Evolutionary conservation across 2,888 invertebrate species (phyloP).

Genomic region (Cephus sareptanus): DNA sequence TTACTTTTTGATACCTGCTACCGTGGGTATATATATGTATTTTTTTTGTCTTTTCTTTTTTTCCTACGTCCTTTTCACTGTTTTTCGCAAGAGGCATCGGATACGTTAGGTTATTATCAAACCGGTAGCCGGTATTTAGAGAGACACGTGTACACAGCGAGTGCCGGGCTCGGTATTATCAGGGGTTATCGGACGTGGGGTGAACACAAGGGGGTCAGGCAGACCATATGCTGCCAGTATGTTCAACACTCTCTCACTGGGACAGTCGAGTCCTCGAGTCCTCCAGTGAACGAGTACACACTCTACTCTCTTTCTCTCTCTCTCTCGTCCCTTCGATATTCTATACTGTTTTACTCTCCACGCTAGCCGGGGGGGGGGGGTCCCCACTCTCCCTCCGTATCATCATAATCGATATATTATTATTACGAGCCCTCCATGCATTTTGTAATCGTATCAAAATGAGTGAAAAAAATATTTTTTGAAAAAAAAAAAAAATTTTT

Average conservation of each 20-base stretch:
- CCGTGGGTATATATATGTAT: not conserved
- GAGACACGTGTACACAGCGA: conserved; percentile 4
- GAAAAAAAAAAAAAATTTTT: too few species aligned
- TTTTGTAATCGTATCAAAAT: conserved; percentile 27
- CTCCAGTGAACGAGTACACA: conserved; percentile 28
- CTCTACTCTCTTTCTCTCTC: conserved; percentile 26
- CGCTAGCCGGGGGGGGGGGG: too few species aligned
- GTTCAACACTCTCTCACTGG: conserved; percentile 56
- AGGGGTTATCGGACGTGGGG: conserved; percentile 45
- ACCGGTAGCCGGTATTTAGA: conserved; percentile 35
- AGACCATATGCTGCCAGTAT: conserved; percentile 57
- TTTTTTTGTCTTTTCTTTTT: too few species aligned
- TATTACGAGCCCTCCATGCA: conserved; percentile 42
- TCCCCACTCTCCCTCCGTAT: conserved; percentile 30
- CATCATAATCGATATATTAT: conserved; percentile 62
- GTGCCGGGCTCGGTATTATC: conserved; percentile 45
- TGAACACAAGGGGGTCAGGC: conserved; percentile 26
- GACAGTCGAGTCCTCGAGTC: conserved; percentile 47
- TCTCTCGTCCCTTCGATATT: conserved; percentile 2
- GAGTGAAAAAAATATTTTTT: not conserved
- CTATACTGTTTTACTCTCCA: too few species aligned
- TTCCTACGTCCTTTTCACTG: not conserved
- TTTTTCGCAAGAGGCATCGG: not conserved
- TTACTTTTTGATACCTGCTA: not conserved
- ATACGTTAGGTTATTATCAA: conserved; percentile 19